A percentile compares a stretch with the other conserved stretches of the same genome.
phyloP scores from a whole-genome alignment of 2,113 vertebrate genomes.

The Corythoichthys intestinalis region DNA sequence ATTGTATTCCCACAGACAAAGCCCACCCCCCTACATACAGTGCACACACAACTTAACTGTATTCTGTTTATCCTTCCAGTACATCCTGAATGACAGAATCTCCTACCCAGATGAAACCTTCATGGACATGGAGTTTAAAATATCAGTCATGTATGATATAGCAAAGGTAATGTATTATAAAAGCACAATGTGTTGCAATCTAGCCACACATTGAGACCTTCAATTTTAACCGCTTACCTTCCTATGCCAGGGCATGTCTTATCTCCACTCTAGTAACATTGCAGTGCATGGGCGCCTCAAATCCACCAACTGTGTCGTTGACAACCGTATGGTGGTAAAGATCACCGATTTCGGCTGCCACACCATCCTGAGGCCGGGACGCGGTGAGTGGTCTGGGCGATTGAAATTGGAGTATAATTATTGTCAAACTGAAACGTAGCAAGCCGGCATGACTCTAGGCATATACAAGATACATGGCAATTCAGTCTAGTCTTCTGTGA shows the following conservation, averaged over 20 bases:
- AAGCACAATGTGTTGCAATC: not conserved
- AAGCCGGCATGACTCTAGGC: no score
- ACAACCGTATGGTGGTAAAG: conserved; percentile 97
- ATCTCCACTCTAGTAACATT: conserved; percentile 91
- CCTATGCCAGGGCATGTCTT: conserved; percentile 90
- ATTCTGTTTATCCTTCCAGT: conserved; percentile 59
- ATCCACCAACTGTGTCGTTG: conserved; percentile 95
- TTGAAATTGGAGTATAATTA: not conserved
- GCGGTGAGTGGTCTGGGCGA: conserved; percentile 67
- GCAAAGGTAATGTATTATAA: conserved; percentile 81
- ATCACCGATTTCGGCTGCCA: conserved; percentile 96
- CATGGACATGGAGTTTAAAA: conserved; percentile 99
- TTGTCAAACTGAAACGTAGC: not conserved
- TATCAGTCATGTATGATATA: conserved; percentile 96
- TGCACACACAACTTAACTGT: no score
- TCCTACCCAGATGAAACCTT: conserved; percentile 95
- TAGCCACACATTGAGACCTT: not conserved
- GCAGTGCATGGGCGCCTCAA: conserved; percentile 90
- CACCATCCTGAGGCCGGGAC: conserved; percentile 81
- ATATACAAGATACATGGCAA: no score
- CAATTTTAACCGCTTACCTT: not conserved
- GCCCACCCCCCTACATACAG: no score
- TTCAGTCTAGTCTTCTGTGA: no score
- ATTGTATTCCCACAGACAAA: no score
- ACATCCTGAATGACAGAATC: conserved; percentile 91